phyloP scores from a whole-genome alignment of 2,888 invertebrate species.

The Euspilapteryx auroguttella region DNA sequence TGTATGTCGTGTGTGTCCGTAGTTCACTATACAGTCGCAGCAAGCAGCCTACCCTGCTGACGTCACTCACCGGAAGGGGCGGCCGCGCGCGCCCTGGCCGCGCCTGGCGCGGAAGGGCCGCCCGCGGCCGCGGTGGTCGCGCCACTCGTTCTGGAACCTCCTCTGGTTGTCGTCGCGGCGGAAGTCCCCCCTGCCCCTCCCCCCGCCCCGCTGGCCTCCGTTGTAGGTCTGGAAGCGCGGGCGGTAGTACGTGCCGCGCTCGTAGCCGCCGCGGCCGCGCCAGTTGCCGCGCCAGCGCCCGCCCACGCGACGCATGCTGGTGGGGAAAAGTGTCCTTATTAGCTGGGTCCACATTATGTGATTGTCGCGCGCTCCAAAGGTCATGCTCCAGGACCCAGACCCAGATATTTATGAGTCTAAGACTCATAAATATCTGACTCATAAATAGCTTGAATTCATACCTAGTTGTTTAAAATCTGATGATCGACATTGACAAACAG shows the following conservation, averaged over 20 bases:
- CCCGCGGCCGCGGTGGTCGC: slow-evolving; percentile 13
- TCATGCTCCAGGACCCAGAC: no score
- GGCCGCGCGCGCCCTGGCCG: slow-evolving; percentile 33
- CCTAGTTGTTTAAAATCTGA: no score
- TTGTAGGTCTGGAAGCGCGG: slow-evolving; percentile 73
- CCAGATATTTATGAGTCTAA: no score
- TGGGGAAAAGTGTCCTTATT: no score
- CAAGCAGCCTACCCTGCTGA: no score
- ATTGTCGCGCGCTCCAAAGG: no score
- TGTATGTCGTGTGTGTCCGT: no score
- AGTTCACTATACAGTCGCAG: no score
- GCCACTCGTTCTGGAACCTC: slow-evolving; percentile 21
- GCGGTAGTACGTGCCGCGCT: slow-evolving; percentile 78
- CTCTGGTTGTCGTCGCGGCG: slow-evolving; percentile 30
- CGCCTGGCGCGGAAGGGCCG: slow-evolving; percentile 23
- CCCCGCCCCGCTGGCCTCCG: slow-evolving; percentile 57
- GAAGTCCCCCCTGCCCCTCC: slow-evolving; percentile 42
- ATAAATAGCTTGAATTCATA: no score
- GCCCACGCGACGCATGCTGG: slow-evolving; percentile 22
- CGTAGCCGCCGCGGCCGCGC: slow-evolving; percentile 63
- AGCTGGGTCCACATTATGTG: no score
- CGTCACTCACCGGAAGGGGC: slow-evolving; percentile 9
- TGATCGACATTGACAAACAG: no score
- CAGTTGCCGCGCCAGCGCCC: slow-evolving; percentile 54
- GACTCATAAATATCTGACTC: no score